Evolutionary conservation across 1,140 invertebrate genomes (phyloP), one percentile per base, ranked within the genome.

Genomic region (Manduca sexta): DNA sequence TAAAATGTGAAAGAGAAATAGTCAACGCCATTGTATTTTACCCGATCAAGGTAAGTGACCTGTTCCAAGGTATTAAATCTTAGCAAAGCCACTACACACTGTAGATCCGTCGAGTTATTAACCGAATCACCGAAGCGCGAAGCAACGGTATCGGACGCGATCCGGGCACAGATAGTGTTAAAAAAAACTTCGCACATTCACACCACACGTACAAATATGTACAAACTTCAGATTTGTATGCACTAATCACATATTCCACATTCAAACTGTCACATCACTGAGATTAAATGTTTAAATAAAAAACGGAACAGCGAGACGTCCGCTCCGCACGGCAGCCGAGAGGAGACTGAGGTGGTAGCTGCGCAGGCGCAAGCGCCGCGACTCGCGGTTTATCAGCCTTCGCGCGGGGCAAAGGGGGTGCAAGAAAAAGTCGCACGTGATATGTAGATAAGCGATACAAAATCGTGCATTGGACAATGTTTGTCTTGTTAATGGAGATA

Each of bases 31-130:
- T 41, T 50, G 52, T 49, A 56, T 56, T 48, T 40, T 18, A 62
- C 59, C 62, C 69, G 60, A 68, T 64, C 64, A 79, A 83, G 79
- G 79, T 81, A 79, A 74, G 74, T 77, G 75, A 83, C 72, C 79
- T 83, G 75, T 82, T 66, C 69, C 69, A 65, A 66, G 55, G 65
- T 62, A 64, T 64, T 76, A 77, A 75, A 79, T 78, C 76, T 80
- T 80, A 80, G 71, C 66, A 69, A 72, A 71, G 60, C 65, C 71
- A 71, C 65, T 68, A 70, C 69, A 77, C 75, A 76, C 72, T 70
- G 66, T 78, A 74, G 68, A 79, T 77, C 74, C 69, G 69, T 18
- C 62, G 57, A 69, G 68, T 73, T 77, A 79, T 82, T 82, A 82
- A 66, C 70, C 65, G 70, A 77, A 75, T 56, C 72, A 68, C 60